Base-by-base conservation (phyloP, 2,888 invertebrate species). In the Lasioglossum pauxillum region DNA sequence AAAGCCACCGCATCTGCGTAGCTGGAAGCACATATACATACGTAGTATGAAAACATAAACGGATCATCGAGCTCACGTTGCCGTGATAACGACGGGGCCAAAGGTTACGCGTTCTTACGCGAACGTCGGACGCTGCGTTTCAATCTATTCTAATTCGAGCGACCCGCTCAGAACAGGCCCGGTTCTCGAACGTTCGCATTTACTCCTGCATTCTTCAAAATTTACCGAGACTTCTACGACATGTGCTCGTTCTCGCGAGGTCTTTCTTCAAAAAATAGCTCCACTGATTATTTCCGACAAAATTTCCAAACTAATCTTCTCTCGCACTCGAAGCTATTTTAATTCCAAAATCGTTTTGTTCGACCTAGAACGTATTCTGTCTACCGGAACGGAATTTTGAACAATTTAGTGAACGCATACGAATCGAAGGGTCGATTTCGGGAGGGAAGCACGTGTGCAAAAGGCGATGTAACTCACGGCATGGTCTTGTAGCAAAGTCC, bases 401-500 rank as follows among this genome's bases (percentile, higher is more conserved):
- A 46, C 5, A 16, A 46, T 46, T 16, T 46, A 14, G 46, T 5
- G 46, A 46, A 46, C 7, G 23, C 49, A 2, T 19, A 7, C 8
- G 49, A 53, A 23, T 53, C 23, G 53, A 53, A 10, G 60, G 60
- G 5, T 60, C 60, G n/a, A 14, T 60, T 27, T 14, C 12, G 14
- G 0, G 60, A 5, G 1, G 14, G 1, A 14, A 60, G 1, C 12
- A 60, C 27, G 60, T 10, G 69, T 0, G 49, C 3, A 10, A 38
- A 49, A 35, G 69, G 0, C 12, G 12, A 35, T 60, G 8, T 72
- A 92, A 96, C 97, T 96, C 95, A 97, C 97, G 96, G 97, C 3
- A 97, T 96, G 96, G 97, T 97, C 64, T 96, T 95, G 88, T 96
- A 96, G 92, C 97, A 97, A 7, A 97, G 96, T 80, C 97, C 97